Evolutionary conservation across 35 echinoderm and acorn worm species (phyloP).

Genomic region (Heliocidaris tuberculata): DNA sequence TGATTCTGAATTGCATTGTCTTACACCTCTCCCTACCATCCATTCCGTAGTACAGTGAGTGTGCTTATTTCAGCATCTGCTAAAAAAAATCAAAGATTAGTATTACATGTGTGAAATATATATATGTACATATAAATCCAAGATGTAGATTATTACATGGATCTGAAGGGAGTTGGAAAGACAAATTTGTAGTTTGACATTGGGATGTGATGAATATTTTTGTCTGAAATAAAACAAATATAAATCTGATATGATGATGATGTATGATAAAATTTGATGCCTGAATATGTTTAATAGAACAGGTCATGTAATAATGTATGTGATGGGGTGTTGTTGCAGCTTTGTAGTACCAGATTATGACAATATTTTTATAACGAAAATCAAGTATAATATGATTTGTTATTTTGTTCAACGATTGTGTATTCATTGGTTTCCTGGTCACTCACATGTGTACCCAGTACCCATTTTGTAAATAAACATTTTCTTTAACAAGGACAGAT

Average conservation of each 20-base stretch:
- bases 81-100: not conserved
- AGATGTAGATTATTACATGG: not conserved
- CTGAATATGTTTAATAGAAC: not conserved
- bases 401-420: not conserved
- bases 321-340: not conserved
- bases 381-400: not conserved
- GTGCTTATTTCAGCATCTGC: not conserved
- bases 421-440: not conserved
- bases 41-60: not conserved
- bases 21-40: not conserved
- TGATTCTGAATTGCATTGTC: not conserved
- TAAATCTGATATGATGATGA: not conserved
- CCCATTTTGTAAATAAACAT: not conserved
- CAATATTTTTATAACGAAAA: not conserved
- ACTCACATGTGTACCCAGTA: not conserved
- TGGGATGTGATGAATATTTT: not conserved
- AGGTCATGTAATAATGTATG: not conserved
- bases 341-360: not conserved
- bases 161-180: not conserved
- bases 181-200: not conserved
- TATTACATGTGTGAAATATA: not conserved
- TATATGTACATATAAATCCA: not conserved
- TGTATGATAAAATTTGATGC: not conserved
- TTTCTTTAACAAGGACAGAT: not conserved
- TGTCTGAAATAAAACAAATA: not conserved